A percentile compares a stretch with the other conserved stretches of the same genome.
Conservation (phyloP, 1,140 invertebrate species). For the Pachyrhynchus sulphureomaculatus region DNA sequence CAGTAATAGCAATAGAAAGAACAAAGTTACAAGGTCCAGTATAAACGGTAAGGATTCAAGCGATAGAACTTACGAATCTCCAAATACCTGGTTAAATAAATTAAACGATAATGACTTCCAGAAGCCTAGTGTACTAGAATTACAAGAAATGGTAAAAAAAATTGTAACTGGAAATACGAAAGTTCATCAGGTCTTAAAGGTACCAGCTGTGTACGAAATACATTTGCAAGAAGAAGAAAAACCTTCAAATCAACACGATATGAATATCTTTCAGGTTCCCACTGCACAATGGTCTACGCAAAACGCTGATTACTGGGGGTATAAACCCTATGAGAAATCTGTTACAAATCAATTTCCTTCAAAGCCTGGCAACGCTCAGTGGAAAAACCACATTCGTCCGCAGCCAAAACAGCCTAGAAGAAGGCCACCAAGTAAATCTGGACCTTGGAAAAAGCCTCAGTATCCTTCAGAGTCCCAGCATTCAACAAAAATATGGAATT, state of each 20-base stretch:
- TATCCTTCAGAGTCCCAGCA: not conserved
- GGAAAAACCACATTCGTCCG: not conserved
- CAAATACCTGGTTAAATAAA: too few species aligned
- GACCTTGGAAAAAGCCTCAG: not conserved
- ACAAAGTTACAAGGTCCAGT: too few species aligned
- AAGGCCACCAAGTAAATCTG: not conserved
- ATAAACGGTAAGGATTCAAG: too few species aligned
- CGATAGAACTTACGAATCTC: too few species aligned
- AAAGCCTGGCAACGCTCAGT: not conserved
- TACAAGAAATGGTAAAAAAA: conserved; percentile 14
- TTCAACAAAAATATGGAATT: conserved; percentile 14
- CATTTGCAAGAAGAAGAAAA: conserved; percentile 23
- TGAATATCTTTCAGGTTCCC: conserved; percentile 2
- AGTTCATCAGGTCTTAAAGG: conserved; percentile 32
- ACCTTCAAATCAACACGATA: not conserved
- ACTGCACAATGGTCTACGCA: not conserved
- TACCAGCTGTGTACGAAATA: conserved; percentile 34
- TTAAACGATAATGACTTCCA: conserved; percentile 2
- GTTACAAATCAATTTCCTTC: not conserved
- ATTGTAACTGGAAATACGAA: conserved; percentile 13
- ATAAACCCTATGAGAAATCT: not conserved
- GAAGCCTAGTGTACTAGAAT: conserved; percentile 12
- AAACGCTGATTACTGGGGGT: too few species aligned
- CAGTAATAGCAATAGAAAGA: too few species aligned
- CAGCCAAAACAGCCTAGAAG: not conserved